Conservation (phyloP, 1,140 invertebrate genomes). For the Bombus huntii region DNA sequence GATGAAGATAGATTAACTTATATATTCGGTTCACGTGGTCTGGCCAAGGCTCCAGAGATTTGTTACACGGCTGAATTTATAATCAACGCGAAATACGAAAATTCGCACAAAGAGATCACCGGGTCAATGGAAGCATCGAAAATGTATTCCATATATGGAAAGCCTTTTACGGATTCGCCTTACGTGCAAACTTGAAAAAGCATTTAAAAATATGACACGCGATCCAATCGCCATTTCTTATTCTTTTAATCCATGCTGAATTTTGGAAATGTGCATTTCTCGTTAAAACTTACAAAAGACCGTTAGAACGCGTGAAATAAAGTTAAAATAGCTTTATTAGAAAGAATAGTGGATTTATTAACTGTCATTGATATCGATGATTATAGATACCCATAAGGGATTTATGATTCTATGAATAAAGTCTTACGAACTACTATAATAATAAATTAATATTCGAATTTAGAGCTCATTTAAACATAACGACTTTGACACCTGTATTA, state of each 20-base stretch:
- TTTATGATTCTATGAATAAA: background rate
- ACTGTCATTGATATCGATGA: background rate
- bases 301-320: background rate
- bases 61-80: conserved; percentile 63
- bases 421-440: background rate
- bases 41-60: conserved; percentile 58
- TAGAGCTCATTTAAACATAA: background rate
- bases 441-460: background rate
- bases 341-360: background rate
- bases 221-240: too few species aligned
- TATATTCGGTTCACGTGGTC: conserved; percentile 54
- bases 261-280: background rate
- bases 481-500: background rate
- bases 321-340: background rate
- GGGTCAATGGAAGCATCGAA: conserved; percentile 59
- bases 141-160: conserved; percentile 45
- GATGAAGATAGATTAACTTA: conserved; percentile 46
- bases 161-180: background rate
- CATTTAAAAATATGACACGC: conserved; percentile 17
- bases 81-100: conserved; percentile 56
- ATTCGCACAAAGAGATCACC: conserved; percentile 55
- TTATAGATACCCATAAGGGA: too few species aligned
- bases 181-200: background rate
- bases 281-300: too few species aligned
- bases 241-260: background rate